These are phyloP conservation scores for Delichon dasypus DNA, from an alignment of 2,797 vertebrate species.

Conservation along the genomic window DNA sequence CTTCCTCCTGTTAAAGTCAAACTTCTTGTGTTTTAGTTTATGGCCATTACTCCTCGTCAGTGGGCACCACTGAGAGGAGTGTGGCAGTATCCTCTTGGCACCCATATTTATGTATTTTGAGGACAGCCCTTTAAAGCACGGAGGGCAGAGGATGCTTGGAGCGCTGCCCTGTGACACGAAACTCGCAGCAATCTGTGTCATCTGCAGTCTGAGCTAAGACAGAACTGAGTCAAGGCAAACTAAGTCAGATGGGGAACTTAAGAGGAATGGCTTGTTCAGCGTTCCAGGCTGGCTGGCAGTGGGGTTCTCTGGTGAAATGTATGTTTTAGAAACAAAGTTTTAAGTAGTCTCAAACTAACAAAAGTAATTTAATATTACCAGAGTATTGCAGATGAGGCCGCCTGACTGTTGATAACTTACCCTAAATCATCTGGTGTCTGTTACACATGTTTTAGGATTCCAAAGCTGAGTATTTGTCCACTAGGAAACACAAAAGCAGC, in stretches of 20 bases:
- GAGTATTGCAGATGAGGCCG: not conserved
- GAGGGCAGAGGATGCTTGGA: not conserved
- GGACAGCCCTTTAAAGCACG: not conserved
- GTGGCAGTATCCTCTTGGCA: not conserved
- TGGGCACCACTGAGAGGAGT: not conserved
- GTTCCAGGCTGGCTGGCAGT: not conserved
- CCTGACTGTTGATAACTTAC: not conserved
- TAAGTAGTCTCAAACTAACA: not conserved
- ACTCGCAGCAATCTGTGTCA: accelerated
- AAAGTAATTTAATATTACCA: accelerated
- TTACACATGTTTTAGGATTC: accelerated
- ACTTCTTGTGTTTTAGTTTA: not conserved
- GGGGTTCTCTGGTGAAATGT: not conserved
- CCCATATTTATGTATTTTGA: not conserved
- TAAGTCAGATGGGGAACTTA: not conserved
- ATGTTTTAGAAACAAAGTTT: not conserved
- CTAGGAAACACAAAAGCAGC: not conserved
- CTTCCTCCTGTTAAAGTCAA: not conserved
- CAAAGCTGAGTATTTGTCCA: not conserved
- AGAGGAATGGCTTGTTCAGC: not conserved
- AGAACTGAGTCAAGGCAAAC: not conserved
- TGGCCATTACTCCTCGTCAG: not conserved
- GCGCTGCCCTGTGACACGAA: not conserved
- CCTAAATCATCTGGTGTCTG: not conserved
- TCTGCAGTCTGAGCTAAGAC: too few relatives aligned